A percentile compares a stretch with the other conserved stretches of the same genome.
Evolutionary conservation across 2,113 vertebrate genomes (phyloP).

Genomic region (Gasterosteus nipponicus): DNA sequence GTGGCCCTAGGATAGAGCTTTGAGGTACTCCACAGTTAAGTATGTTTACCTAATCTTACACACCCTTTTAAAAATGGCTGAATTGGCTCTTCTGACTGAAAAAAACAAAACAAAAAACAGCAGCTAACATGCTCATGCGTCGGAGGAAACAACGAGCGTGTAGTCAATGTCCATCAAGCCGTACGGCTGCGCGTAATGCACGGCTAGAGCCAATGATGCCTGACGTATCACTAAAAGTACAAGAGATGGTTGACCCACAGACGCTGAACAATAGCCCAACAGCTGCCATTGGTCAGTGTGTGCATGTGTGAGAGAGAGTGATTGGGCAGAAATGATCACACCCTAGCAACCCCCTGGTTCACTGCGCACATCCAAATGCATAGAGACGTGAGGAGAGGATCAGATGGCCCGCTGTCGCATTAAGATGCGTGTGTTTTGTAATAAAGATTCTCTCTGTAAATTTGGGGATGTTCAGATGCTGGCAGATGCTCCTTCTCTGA

Average conservation of each 20-base stretch:
- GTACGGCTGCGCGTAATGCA: neutral
- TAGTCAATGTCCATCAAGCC: slow-evolving; percentile 4
- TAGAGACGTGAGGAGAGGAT: slow-evolving; percentile 31
- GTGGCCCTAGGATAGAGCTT: neutral
- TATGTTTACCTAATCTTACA: neutral
- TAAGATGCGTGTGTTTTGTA: slow-evolving; percentile 55
- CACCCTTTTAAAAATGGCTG: neutral
- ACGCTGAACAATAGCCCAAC: neutral
- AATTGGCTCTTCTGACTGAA: neutral
- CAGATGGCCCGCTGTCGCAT: slow-evolving; percentile 52
- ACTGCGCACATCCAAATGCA: slow-evolving; percentile 28
- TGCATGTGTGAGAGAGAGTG: neutral
- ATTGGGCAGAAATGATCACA: slow-evolving; percentile 36
- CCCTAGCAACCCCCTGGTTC: slow-evolving; percentile 26
- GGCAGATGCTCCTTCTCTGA: slow-evolving; percentile 5
- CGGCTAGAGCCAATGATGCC: neutral
- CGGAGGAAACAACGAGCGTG: neutral
- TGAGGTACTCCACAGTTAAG: neutral
- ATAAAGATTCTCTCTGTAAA: slow-evolving; percentile 35
- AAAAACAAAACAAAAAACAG: neutral
- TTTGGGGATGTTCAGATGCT: slow-evolving; percentile 52
- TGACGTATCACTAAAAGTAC: neutral
- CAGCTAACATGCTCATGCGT: neutral
- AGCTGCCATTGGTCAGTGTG: slow-evolving; percentile 6
- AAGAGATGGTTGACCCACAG: neutral